These are phyloP conservation scores for Nematopogon swammerdamellus DNA, from an alignment of 2,888 invertebrate species.

Conservation along the genomic window DNA sequence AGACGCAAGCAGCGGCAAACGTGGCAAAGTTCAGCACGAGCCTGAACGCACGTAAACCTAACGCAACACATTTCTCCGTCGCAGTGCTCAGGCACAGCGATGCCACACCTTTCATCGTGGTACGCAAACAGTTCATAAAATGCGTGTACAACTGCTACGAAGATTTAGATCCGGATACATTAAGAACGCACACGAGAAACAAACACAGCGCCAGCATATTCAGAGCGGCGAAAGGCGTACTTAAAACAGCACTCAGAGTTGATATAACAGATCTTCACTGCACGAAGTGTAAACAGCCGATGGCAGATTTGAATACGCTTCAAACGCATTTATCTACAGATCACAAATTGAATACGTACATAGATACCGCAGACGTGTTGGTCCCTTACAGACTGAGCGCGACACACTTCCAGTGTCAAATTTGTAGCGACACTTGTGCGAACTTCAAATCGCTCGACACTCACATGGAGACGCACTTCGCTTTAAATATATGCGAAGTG, in stretches of 20 bases:
- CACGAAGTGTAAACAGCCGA: conserved; percentile 27
- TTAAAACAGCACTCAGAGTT: conserved; percentile 40
- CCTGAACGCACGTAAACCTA: no score
- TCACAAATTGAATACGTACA: conserved; percentile 37
- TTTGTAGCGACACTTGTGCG: conserved; percentile 39
- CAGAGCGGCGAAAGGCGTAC: conserved; percentile 7
- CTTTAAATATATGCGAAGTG: conserved; percentile 45
- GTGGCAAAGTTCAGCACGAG: no score
- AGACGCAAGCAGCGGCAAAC: not conserved
- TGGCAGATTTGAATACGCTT: conserved; percentile 35
- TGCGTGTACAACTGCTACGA: conserved; percentile 39
- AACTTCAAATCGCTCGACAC: conserved; percentile 46
- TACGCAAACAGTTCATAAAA: conserved; percentile 35
- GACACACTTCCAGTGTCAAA: conserved; percentile 33
- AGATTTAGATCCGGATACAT: conserved; percentile 26
- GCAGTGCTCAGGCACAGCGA: conserved; percentile 33
- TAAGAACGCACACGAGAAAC: conserved; percentile 33
- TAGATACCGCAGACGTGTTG: conserved; percentile 44
- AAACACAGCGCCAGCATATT: conserved; percentile 20
- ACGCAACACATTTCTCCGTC: not conserved
- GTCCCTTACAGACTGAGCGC: conserved; percentile 37
- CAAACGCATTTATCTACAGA: conserved; percentile 33
- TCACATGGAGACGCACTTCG: conserved; percentile 48
- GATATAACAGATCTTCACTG: conserved; percentile 40
- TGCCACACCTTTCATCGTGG: conserved; percentile 43